Evolutionary conservation across 2,797 vertebrate genomes (phyloP).

Genomic region (Acanthopagrus latus): DNA sequence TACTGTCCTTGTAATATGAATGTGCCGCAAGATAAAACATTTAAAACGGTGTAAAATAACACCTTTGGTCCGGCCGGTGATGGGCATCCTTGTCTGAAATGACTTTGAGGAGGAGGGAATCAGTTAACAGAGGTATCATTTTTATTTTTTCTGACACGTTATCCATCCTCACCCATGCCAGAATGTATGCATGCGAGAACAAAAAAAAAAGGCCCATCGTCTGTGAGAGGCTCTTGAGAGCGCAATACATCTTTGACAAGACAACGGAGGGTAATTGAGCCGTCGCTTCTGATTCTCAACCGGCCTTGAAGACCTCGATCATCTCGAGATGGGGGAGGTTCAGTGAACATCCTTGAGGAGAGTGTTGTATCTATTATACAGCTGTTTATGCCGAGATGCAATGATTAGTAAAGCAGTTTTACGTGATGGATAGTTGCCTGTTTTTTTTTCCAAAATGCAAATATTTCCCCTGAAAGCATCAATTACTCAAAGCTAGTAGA

Average conservation of each 20-base stretch:
- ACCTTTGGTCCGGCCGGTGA: slow-evolving; percentile 3
- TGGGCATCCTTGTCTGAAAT: slow-evolving; percentile 31
- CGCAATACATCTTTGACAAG: slow-evolving; percentile 42
- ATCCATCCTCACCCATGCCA: slow-evolving; percentile 55
- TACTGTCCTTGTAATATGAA: slow-evolving; percentile 23
- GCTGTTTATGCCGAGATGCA: slow-evolving; percentile 64
- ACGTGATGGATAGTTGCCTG: slow-evolving; percentile 62
- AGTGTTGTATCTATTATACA: slow-evolving; percentile 50
- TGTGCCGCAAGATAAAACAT: slow-evolving; percentile 26
- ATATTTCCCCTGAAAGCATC: slow-evolving; percentile 59
- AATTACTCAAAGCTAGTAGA: slow-evolving; percentile 56
- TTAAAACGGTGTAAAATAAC: slow-evolving; percentile 26
- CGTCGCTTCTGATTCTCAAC: slow-evolving; percentile 48
- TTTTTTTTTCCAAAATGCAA: slow-evolving; percentile 57
- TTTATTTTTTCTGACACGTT: slow-evolving; percentile 39
- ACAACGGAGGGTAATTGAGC: slow-evolving; percentile 63
- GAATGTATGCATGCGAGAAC: slow-evolving; percentile 36
- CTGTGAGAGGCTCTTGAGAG: not conserved
- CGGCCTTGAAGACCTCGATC: slow-evolving; percentile 56
- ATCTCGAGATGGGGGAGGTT: slow-evolving; percentile 23
- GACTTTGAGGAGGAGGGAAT: slow-evolving; percentile 38
- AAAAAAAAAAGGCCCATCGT: too few species aligned
- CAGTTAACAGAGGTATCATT: slow-evolving; percentile 9
- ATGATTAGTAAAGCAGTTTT: slow-evolving; percentile 62
- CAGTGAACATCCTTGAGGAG: slow-evolving; percentile 52